Conservation (phyloP, 2,888 invertebrate species). For the Dusona sp. region DNA sequence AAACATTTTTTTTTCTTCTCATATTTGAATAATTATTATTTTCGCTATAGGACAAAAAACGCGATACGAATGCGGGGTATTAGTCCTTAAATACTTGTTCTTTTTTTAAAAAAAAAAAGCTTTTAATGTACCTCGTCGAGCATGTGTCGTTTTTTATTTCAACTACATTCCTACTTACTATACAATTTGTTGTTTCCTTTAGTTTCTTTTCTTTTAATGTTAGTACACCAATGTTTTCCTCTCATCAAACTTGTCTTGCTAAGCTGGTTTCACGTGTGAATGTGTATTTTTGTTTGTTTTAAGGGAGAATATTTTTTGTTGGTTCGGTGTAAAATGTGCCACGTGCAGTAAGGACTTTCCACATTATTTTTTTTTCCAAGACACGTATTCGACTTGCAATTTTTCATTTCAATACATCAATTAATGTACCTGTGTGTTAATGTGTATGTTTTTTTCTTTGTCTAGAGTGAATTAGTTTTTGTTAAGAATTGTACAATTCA, state of each 20-base stretch:
- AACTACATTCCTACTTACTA: conserved; percentile 81
- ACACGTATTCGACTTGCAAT: conserved; percentile 47
- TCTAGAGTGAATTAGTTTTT: conserved; percentile 15
- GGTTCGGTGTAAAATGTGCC: conserved; percentile 41
- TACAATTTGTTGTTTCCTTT: conserved; percentile 77
- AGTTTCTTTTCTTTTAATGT: conserved; percentile 65
- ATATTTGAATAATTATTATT: conserved; percentile 17
- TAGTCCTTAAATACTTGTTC: conserved; percentile 71
- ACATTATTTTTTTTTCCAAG: conserved; percentile 37
- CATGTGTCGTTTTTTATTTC: conserved; percentile 80
- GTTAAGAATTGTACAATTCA: conserved; percentile 50
- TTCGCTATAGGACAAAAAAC: conserved; percentile 32
- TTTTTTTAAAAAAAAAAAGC: conserved; percentile 46
- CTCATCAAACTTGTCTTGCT: conserved; percentile 65
- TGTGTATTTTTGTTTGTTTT: conserved; percentile 56
- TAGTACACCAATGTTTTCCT: conserved; percentile 76
- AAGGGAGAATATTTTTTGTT: background rate
- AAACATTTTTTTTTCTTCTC: conserved; percentile 6
- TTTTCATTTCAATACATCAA: conserved; percentile 36
- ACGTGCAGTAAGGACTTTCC: conserved; percentile 38
- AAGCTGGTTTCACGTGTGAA: conserved; percentile 67
- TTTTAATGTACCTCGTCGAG: conserved; percentile 71
- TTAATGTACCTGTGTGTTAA: conserved; percentile 16
- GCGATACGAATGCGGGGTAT: conserved; percentile 72
- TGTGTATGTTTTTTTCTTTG: background rate